These are phyloP conservation scores for Aplodontia rufa DNA, from an alignment of 2,113 vertebrate species.

Conservation along the genomic window DNA sequence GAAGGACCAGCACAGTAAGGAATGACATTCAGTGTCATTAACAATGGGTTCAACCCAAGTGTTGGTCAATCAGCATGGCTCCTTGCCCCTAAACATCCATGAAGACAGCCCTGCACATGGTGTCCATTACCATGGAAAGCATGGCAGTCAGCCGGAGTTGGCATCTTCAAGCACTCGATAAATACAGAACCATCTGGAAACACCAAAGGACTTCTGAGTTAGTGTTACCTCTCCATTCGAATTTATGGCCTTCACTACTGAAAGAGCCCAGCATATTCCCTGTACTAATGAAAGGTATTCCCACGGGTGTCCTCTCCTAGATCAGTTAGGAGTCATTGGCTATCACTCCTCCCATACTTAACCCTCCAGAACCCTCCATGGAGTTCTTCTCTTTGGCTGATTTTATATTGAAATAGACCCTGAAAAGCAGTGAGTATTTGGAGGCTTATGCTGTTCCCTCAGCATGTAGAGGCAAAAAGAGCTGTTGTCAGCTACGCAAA, in stretches of 20 bases:
- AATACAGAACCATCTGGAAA: conserved; percentile 33
- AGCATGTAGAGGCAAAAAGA: neutral
- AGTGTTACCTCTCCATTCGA: neutral
- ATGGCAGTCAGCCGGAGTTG: neutral
- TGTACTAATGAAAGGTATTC: neutral
- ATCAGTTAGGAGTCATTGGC: neutral
- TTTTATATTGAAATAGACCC: conserved; percentile 45
- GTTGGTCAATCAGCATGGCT: neutral
- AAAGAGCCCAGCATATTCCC: neutral
- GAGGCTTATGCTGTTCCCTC: neutral
- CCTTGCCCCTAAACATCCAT: neutral
- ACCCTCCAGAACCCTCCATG: neutral
- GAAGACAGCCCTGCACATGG: neutral
- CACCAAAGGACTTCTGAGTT: neutral
- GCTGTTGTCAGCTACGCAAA: neutral
- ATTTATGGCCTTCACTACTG: neutral
- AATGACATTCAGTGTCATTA: neutral
- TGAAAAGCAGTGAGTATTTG: conserved; percentile 49
- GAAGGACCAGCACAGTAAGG: neutral
- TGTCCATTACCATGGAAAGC: neutral
- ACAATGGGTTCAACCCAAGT: neutral
- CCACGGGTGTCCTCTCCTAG: neutral
- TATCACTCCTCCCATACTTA: neutral
- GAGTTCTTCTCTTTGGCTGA: conserved; percentile 5
- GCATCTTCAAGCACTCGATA: conserved; percentile 27